A percentile compares a stretch with the other conserved stretches of the same genome.
phyloP scores from a whole-genome alignment of 2,113 vertebrate species.

The Prionailurus bengalensis region DNA sequence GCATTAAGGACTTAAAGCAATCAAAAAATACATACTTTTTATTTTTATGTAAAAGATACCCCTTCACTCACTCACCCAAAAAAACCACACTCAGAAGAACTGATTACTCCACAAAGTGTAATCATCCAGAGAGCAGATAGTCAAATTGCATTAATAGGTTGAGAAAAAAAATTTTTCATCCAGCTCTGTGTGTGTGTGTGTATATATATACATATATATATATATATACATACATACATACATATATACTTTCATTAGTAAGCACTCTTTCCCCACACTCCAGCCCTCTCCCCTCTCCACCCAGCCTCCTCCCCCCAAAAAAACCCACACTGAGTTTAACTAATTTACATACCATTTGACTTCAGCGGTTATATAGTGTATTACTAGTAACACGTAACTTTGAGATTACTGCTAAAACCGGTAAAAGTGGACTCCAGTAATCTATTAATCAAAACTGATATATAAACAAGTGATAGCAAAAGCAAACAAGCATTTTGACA shows the following conservation, averaged over 20 bases:
- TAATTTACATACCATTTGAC: constrained; percentile 91
- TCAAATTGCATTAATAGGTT: constrained; percentile 75
- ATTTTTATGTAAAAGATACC: constrained; percentile 84
- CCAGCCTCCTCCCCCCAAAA: constrained; percentile 51
- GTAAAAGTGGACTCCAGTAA: constrained; percentile 84
- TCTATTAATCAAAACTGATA: constrained; percentile 84
- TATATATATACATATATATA: constrained; percentile 46
- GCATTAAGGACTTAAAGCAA: constrained; percentile 64
- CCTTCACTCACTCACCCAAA: constrained; percentile 68
- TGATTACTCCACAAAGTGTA: constrained; percentile 80
- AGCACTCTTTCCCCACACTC: constrained; percentile 73
- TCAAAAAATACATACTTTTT: constrained; percentile 82
- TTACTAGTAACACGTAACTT: constrained; percentile 89
- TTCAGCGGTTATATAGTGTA: constrained; percentile 85
- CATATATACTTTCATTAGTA: constrained; percentile 78
- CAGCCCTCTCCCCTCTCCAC: constrained; percentile 64
- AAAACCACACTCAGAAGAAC: constrained; percentile 76
- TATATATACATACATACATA: constrained; percentile 5
- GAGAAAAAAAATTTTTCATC: constrained; percentile 70
- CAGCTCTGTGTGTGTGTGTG: constrained; percentile 57
- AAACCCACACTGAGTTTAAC: constrained; percentile 85
- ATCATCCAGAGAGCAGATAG: constrained; percentile 76
- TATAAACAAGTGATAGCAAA: constrained; percentile 87
- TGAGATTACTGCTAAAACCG: constrained; percentile 82
- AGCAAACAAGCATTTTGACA: constrained; percentile 83